These are phyloP conservation scores for Neocrepidodera transversa DNA, from an alignment of 2,888 invertebrate species.

Conservation along the genomic window DNA sequence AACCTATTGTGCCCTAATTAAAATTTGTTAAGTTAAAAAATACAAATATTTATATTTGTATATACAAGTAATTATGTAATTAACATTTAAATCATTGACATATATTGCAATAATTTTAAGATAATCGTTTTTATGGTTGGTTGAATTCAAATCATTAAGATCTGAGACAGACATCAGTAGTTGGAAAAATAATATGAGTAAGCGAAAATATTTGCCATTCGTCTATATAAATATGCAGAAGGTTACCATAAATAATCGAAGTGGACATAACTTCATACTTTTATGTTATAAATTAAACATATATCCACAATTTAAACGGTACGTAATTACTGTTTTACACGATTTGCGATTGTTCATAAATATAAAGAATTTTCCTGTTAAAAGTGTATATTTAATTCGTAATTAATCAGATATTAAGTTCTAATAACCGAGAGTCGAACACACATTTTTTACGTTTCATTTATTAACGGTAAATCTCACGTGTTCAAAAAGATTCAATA, in stretches of 20 bases:
- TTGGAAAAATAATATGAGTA: not conserved
- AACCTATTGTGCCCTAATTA: too few species aligned
- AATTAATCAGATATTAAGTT: conserved; percentile 44
- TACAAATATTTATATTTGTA: not conserved
- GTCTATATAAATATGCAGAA: conserved; percentile 29
- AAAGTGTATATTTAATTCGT: conserved; percentile 36
- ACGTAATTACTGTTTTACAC: conserved; percentile 35
- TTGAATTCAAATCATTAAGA: conserved; percentile 5
- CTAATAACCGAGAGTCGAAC: conserved; percentile 40
- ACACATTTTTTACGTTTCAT: conserved; percentile 36
- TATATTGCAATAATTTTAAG: not conserved
- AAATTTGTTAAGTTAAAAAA: too few species aligned
- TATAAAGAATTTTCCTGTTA: conserved; percentile 38
- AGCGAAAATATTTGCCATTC: conserved; percentile 3
- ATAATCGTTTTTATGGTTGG: conserved; percentile 2
- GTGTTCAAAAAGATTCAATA: conserved; percentile 46
- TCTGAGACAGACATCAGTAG: not conserved
- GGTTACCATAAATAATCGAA: conserved; percentile 28
- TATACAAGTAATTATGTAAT: not conserved
- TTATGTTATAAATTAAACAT: conserved; percentile 32
- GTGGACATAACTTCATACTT: conserved; percentile 29
- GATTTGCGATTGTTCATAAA: conserved; percentile 33
- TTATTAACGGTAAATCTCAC: conserved; percentile 41
- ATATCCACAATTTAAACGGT: conserved; percentile 31
- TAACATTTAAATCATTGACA: conserved; percentile 1